These are phyloP conservation scores for Nyctibius bracteatus DNA, from an alignment of 2,113 vertebrate species.

Conservation along the genomic window DNA sequence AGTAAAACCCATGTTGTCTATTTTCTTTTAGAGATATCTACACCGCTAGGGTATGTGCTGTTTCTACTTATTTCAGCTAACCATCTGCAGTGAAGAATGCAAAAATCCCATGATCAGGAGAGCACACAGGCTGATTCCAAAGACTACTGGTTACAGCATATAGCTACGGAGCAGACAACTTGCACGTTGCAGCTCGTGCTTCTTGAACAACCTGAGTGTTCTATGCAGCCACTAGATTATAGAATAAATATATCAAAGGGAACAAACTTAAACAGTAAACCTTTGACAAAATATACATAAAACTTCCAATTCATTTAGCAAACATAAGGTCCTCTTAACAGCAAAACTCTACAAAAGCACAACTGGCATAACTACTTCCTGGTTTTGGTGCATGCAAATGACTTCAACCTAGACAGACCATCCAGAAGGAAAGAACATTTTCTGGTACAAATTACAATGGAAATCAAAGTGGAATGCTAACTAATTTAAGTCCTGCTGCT, in stretches of 20 bases:
- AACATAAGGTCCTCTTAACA: background rate
- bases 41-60: background rate
- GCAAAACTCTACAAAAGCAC: background rate
- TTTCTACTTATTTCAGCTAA: background rate
- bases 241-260: background rate
- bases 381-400: background rate
- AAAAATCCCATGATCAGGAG: background rate
- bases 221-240: background rate
- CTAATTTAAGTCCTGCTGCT: background rate
- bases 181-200: accelerated
- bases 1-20: background rate
- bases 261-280: background rate
- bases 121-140: background rate
- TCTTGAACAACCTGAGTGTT: background rate
- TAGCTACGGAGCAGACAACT: background rate
- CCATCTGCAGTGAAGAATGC: background rate
- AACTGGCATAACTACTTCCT: background rate
- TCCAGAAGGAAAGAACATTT: background rate
- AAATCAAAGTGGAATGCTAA: background rate
- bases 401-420: background rate
- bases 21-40: background rate
- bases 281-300: background rate
- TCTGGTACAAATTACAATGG: background rate
- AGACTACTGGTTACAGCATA: background rate
- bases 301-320: background rate